A percentile compares a stretch with the other conserved stretches of the same genome.
phyloP scores from a whole-genome alignment of 1,140 invertebrate genomes.

The Eueides isabella region DNA sequence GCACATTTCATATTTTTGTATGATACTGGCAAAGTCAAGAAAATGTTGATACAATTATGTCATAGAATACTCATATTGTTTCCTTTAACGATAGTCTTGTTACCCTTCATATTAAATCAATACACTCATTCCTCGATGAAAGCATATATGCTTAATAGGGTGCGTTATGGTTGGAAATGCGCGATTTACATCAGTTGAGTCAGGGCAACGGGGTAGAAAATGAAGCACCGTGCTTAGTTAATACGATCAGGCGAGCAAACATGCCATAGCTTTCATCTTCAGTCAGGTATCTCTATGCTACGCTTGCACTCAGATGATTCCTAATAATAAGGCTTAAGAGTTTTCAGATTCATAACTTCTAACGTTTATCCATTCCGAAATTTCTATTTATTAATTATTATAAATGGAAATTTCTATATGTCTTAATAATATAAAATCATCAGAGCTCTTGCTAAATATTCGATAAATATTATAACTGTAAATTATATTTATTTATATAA shows the following conservation, averaged over 20 bases:
- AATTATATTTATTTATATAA: not conserved
- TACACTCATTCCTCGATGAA: conserved; percentile 43
- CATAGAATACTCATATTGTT: not conserved
- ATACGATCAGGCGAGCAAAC: conserved; percentile 79
- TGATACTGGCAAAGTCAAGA: not conserved
- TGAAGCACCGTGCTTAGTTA: conserved; percentile 74
- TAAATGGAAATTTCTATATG: too few species aligned
- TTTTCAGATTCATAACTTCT: conserved; percentile 10
- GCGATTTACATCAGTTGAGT: conserved; percentile 74
- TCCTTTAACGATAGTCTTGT: conserved; percentile 15
- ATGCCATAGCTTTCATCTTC: conserved; percentile 78
- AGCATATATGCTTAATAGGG: conserved; percentile 64
- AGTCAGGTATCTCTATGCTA: conserved; percentile 64
- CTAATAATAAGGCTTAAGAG: conserved; percentile 26
- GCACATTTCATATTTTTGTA: too few species aligned
- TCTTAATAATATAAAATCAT: not conserved
- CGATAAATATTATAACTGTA: not conserved
- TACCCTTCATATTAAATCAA: conserved; percentile 35
- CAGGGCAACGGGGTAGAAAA: conserved; percentile 69
- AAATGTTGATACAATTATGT: conserved; percentile 1
- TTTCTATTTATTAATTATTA: conserved; percentile 5
- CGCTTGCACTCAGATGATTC: conserved; percentile 51
- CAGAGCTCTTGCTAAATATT: not conserved
- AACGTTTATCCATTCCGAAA: not conserved
- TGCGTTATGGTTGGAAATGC: conserved; percentile 65